A percentile compares a stretch with the other conserved stretches of the same genome.
Conservation (phyloP, 2,888 invertebrate species). For the Macaria notata region DNA sequence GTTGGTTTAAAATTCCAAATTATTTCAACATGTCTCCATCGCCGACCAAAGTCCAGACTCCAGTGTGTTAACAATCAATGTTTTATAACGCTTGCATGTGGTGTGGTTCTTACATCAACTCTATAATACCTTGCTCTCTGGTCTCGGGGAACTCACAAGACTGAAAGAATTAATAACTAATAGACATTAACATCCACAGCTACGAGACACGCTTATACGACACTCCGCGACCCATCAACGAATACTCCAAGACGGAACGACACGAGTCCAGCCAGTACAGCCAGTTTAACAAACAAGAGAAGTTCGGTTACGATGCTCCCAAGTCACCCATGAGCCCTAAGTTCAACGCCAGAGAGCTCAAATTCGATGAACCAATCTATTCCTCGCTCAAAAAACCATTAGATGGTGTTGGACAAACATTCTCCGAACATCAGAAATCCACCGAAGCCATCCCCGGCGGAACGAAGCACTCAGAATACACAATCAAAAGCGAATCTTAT, state of each 20-base stretch:
- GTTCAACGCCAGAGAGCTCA: constrained; percentile 76
- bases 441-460: constrained; percentile 74
- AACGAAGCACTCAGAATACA: constrained; percentile 66
- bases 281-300: constrained; percentile 54
- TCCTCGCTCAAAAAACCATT: constrained; percentile 66
- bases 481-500: constrained; percentile 69
- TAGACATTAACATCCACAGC: constrained; percentile 58
- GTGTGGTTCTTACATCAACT: constrained; percentile 21
- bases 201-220: constrained; percentile 82
- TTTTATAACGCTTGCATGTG: constrained; percentile 31
- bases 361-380: constrained; percentile 73
- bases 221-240: constrained; percentile 69
- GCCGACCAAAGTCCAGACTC: constrained; percentile 24
- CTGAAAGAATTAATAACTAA: constrained; percentile 35
- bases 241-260: constrained; percentile 60
- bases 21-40: constrained; percentile 1
- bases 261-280: constrained; percentile 54
- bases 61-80: constrained; percentile 19
- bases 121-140: too few relatives aligned
- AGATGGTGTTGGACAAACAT: constrained; percentile 70
- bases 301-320: constrained; percentile 63
- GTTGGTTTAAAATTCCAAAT: constrained; percentile 7
- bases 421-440: constrained; percentile 69
- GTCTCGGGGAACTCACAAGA: constrained; percentile 1
- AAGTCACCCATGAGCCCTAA: constrained; percentile 73